A percentile compares a stretch with the other conserved stretches of the same genome.
These are phyloP conservation scores for Aromia moschata DNA, from an alignment of 2,888 invertebrate species.

Conservation along the genomic window DNA sequence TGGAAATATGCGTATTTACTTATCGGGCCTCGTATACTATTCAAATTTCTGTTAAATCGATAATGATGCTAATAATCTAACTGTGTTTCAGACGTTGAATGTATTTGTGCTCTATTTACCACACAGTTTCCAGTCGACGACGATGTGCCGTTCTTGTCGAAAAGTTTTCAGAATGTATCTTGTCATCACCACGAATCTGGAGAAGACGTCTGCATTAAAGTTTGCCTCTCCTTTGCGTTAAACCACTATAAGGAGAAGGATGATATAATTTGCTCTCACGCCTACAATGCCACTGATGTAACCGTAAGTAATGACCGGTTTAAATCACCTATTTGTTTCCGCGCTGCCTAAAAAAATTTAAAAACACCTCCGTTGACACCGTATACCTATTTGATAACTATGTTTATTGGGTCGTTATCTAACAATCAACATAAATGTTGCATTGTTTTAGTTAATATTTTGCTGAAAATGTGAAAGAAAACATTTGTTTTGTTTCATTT, in stretches of 20 bases:
- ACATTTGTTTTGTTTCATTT: too few relatives aligned
- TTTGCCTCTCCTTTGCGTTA: slow-evolving; percentile 24
- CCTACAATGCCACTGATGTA: slow-evolving; percentile 12
- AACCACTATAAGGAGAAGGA: slow-evolving; percentile 22
- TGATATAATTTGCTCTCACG: slow-evolving; percentile 21
- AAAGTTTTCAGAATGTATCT: slow-evolving; percentile 28
- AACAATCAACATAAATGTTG: too few relatives aligned
- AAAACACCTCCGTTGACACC: too few relatives aligned
- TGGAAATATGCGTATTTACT: too few relatives aligned
- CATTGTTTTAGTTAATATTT: too few relatives aligned
- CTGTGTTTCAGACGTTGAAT: slow-evolving; percentile 32
- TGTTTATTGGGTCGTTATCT: too few relatives aligned
- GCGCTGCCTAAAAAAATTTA: not conserved
- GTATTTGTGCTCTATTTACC: slow-evolving; percentile 31
- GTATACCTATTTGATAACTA: too few relatives aligned
- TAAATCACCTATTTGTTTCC: not conserved
- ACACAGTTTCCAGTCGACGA: slow-evolving; percentile 11
- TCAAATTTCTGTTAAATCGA: too few relatives aligned
- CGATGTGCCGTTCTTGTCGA: slow-evolving; percentile 26
- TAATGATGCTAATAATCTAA: not conserved
- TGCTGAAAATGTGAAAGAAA: too few relatives aligned
- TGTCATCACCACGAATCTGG: slow-evolving; percentile 29
- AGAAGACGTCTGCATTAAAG: slow-evolving; percentile 30
- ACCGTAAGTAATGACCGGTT: slow-evolving; percentile 23
- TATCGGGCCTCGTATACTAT: too few relatives aligned